Evolutionary conservation across 1,140 invertebrate genomes (phyloP).

Genomic region (Bombus pascuorum): DNA sequence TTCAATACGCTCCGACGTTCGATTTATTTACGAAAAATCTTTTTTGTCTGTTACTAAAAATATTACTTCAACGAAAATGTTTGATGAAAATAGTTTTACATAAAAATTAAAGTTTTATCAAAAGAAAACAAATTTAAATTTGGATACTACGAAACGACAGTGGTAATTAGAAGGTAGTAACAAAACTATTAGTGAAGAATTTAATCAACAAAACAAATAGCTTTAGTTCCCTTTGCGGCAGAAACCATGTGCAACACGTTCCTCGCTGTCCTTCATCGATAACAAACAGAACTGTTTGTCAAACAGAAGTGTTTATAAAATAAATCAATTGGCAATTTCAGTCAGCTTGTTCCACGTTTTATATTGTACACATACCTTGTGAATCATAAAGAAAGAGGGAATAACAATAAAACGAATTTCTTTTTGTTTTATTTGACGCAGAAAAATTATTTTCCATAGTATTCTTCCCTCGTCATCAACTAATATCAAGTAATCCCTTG

Average conservation of each 20-base stretch:
- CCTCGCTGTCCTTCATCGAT: background rate
- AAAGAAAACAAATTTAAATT: background rate
- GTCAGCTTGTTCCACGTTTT: background rate
- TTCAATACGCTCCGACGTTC: background rate
- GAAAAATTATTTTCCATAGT: background rate
- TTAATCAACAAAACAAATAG: slow-evolving; percentile 70
- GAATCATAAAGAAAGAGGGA: background rate
- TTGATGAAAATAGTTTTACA: too few species aligned
- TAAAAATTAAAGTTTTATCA: too few species aligned
- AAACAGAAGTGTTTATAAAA: slow-evolving; percentile 33
- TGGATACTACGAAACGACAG: slow-evolving; percentile 21
- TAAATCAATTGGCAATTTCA: slow-evolving; percentile 28
- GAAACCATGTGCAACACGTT: background rate
- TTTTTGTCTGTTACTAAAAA: too few species aligned
- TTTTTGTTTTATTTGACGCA: background rate
- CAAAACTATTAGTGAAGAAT: slow-evolving; percentile 71
- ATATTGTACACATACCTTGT: background rate
- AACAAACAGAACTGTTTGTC: slow-evolving; percentile 4
- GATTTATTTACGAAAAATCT: background rate
- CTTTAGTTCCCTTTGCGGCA: slow-evolving; percentile 53
- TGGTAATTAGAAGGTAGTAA: slow-evolving; percentile 74
- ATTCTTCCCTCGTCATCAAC: too few species aligned
- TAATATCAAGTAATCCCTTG: too few species aligned
- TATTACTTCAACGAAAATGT: too few species aligned
- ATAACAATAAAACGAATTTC: background rate